Evolutionary conservation across 2,888 invertebrate species (phyloP), one percentile per base, ranked within the genome.

Genomic region (Microplitis manilae): DNA sequence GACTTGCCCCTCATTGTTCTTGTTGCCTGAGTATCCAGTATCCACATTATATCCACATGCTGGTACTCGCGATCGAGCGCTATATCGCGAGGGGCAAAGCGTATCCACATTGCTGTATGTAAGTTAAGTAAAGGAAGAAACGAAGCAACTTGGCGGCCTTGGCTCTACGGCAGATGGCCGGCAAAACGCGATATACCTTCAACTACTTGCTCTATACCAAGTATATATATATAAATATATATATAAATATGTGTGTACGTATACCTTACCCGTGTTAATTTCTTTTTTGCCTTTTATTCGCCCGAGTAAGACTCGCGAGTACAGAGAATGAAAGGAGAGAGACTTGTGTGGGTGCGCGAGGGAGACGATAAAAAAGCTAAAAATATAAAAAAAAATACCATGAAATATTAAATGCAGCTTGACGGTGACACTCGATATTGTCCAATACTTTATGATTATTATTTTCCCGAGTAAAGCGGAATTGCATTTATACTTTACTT

Each of bases 71-170:
- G 30, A 30, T 30, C 30, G 30, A 30, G 30, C 2, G 30, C 30
- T 30, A 30, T 30, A 30, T 30, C 30, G 30, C 50, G 50, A 13
- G 50, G 50, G 50, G 50, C 50, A 50, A 30, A 30, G 4, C 2
- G 30, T 50, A 50, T 50, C 50, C 50, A 50, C 50, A 50, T 50
- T 50, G 50, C 50, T 50, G 50, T 50, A 50, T 50, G 6, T 13
- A 50, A 50, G 50, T 50, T 50, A 50, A 50, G 9, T 50, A 50
- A 50, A 70, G 73, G 70, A 77, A 77, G 74, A 30, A 78, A 79
- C 70, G 76, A 77, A 81, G 81, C 79, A 79, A 83, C 85, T 81
- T 81, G 85, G 76, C 83, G 87, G 81, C 87, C 87, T 87, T 87
- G 87, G 85, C 78, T 80, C 75, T 77, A 81, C 81, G 84, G 84